Evolutionary conservation across 1,140 invertebrate genomes (phyloP).

Genomic region (Zaprionus inermis): DNA sequence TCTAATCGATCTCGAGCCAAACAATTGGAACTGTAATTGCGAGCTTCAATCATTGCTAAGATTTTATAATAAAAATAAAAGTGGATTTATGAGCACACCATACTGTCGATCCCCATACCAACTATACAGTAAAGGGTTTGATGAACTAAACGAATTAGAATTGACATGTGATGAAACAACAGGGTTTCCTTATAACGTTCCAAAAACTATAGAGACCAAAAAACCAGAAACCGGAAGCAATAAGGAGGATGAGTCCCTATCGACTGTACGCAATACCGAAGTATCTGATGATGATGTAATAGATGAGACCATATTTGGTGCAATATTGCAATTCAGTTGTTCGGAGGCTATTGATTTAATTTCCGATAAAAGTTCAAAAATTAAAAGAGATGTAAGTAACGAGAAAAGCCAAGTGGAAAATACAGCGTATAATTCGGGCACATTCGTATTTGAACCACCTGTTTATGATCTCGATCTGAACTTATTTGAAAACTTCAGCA

Average conservation of each 20-base stretch:
- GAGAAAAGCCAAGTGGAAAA: background rate
- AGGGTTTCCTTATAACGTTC: background rate
- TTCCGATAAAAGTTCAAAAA: background rate
- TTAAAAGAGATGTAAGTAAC: background rate
- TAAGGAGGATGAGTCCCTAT: background rate
- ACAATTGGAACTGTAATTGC: slow-evolving; percentile 62
- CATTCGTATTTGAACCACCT: slow-evolving; percentile 53
- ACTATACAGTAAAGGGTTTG: slow-evolving; percentile 45
- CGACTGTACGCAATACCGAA: slow-evolving; percentile 1
- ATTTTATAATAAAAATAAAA: slow-evolving; percentile 34
- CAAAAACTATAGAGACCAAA: background rate
- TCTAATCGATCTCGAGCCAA: slow-evolving; percentile 47
- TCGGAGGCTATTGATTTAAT: slow-evolving; percentile 27
- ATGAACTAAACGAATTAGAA: slow-evolving; percentile 33
- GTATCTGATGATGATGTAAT: background rate
- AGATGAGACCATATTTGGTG: background rate
- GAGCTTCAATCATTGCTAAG: slow-evolving; percentile 29
- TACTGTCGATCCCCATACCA: slow-evolving; percentile 52
- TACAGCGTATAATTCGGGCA: background rate
- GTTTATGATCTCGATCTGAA: slow-evolving; percentile 53
- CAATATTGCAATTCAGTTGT: slow-evolving; percentile 45
- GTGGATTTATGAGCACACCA: slow-evolving; percentile 44
- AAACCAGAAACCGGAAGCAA: background rate
- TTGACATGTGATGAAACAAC: slow-evolving; percentile 16
- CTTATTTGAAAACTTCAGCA: slow-evolving; percentile 36